Percentiles rank a stretch among this genome's conserved stretches.
Conservation (phyloP, 2,113 vertebrate species). For the Riparia riparia region DNA sequence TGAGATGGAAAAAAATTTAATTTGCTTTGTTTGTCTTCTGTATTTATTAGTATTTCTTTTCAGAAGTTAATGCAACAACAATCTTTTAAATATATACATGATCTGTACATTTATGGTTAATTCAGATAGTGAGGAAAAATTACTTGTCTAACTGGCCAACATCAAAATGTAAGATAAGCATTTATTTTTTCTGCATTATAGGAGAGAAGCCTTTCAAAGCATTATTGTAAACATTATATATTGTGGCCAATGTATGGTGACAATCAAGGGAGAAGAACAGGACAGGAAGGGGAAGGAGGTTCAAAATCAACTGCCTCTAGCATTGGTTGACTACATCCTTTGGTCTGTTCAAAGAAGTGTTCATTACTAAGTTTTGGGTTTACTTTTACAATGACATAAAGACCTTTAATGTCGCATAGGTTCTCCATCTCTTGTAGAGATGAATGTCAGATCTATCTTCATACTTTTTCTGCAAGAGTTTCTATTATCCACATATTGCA, state of each 20-base stretch:
- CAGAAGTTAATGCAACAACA: neutral
- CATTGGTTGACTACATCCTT: neutral
- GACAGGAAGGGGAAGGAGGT: neutral
- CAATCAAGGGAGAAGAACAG: neutral
- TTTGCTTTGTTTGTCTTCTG: accelerated
- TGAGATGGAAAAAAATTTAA: neutral
- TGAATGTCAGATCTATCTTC: neutral
- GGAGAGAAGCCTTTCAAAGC: neutral
- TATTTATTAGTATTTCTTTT: neutral
- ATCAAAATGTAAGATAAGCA: accelerated
- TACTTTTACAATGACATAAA: neutral
- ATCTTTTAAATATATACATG: neutral
- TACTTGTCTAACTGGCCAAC: neutral
- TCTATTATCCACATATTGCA: neutral
- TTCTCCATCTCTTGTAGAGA: neutral
- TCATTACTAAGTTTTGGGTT: neutral
- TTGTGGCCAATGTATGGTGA: neutral
- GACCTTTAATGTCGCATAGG: neutral
- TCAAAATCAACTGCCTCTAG: neutral
- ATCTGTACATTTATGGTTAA: neutral
- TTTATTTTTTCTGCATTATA: neutral
- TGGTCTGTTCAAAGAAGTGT: neutral
- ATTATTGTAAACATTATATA: neutral
- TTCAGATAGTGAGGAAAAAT: neutral
- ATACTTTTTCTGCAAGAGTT: neutral